Evolutionary conservation across 2,888 invertebrate genomes (phyloP), one percentile per base, ranked within the genome.

Genomic region (Myopa tessellatipennis): DNA sequence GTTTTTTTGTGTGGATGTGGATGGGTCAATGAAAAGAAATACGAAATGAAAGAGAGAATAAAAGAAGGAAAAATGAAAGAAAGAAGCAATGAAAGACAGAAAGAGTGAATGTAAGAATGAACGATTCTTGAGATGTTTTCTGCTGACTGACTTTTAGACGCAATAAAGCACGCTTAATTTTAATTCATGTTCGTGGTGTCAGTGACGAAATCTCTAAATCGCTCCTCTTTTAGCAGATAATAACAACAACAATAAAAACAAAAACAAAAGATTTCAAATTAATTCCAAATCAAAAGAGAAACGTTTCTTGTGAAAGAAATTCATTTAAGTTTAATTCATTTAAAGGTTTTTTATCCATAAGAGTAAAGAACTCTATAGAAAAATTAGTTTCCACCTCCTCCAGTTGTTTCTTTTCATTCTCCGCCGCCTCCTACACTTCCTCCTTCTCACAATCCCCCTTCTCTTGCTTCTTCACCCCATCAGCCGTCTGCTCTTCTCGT

Each of bases 111-210:
- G 7, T 4, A n/a, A 61, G 61, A 18, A n/a, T 10, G 45, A 45
- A 45, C 45, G 45, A 6, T 45, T 45, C 45, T 45, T 45, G 45
- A 1, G 1, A 26, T 26, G 26, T 26, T 26, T 26, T 26, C 26
- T 26, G 26, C 26, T 26, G 26, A 2, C 26, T 26, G 45, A 45
- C 45, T 26, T n/a, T 61, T 6, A 26, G 26, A 18, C 18, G 10
- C 82, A 77, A 84, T 85, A 84, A 82, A 83, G 70, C 81, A 78
- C 83, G 81, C 84, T 80, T 82, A 85, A 85, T 50, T 74, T 52
- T 16, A 74, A 55, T 58, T 74, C 50, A 61, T 26, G 14, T 26
- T 26, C 58, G 18, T 34, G 45, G 18, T 6, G 68, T 40, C n/a
- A 68, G 34, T 68, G 36, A 68, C 16, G 36, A 68, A 38, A n/a